Conservation (phyloP, 1,140 invertebrate species). For the Gonatopus flavifemur region DNA sequence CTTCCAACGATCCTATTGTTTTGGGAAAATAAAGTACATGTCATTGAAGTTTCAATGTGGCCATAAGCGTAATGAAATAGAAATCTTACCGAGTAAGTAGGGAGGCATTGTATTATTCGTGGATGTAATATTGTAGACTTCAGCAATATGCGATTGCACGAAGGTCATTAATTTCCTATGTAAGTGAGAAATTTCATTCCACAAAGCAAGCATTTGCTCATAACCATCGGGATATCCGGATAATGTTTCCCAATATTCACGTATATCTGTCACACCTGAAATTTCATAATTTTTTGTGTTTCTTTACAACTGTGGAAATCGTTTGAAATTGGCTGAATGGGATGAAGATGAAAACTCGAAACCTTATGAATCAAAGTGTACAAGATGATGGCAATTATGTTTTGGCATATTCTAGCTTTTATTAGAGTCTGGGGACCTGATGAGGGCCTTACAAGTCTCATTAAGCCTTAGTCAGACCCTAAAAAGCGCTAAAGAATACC, state of each 20-base stretch:
- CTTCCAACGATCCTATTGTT: slow-evolving; percentile 58
- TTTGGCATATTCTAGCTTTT: too few species aligned
- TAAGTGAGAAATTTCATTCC: slow-evolving; percentile 58
- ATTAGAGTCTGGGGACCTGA: too few species aligned
- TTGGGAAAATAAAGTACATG: slow-evolving; percentile 7
- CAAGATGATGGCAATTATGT: too few species aligned
- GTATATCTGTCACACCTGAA: slow-evolving; percentile 45
- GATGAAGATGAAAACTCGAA: too few species aligned
- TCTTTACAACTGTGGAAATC: too few species aligned
- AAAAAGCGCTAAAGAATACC: too few species aligned
- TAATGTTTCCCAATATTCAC: slow-evolving; percentile 65
- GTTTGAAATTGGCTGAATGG: too few species aligned
- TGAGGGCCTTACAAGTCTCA: too few species aligned
- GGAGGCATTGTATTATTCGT: slow-evolving; percentile 55
- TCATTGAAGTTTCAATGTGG: background rate
- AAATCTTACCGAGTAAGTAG: slow-evolving; percentile 64
- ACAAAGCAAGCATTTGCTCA: slow-evolving; percentile 54
- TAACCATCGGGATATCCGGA: slow-evolving; percentile 59
- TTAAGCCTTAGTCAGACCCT: too few species aligned
- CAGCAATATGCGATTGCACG: slow-evolving; percentile 42
- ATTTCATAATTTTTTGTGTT: background rate
- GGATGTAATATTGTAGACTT: slow-evolving; percentile 43
- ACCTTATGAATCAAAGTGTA: too few species aligned
- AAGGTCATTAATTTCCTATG: slow-evolving; percentile 63
- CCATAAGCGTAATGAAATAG: background rate